Base-by-base conservation (phyloP, 2,113 vertebrate genomes). In the Galeopterus variegatus region DNA sequence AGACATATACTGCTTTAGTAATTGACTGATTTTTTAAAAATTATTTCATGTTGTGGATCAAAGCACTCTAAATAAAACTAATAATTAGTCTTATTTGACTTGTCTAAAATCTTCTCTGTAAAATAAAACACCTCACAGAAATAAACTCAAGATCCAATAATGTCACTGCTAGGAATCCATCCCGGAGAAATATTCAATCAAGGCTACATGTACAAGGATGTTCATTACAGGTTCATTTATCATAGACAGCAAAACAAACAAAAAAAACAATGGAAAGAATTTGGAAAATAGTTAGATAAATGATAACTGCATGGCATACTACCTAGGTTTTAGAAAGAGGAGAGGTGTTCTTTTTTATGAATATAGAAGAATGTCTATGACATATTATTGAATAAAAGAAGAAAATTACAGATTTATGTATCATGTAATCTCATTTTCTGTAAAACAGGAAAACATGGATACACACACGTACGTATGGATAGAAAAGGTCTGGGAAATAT, bases 41-140 rank as follows among this genome's bases (percentile, higher is more conserved):
- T 96, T 97, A 64, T 69, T 97, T 98, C 50, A 80, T 94, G 97
- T 94, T 97, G 81, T 98, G 95, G 88, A 93, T 98, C 90, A 97
- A 98, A 98, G 97, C 81, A 87, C 60, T 96, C 92, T 87, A 93
- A 93, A 72, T 79, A 26, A 88, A 70, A 81, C 28, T 76, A n/a
- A 36, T 48, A 62, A 56, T 31, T 31, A 65, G n/a, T 64, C 48
- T 91, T 97, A 65, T 69, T 85, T 69, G 67, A 75, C 60, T 54
- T 95, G 17, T 60, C 75, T 75, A 60, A 80, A 95, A 56, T 75
- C 21, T 72, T 56, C 50, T 80, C 65, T 75, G 50, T 77, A 67
- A 73, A 88, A 93, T 75, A 60, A 70, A 93, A 81, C 10, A 86
- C 24, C 7, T 81, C 5, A 12, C 17, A 75, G 41, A 69, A 82